Evolutionary conservation across 2,888 invertebrate genomes (phyloP).

Genomic region (Helobdella robusta): DNA sequence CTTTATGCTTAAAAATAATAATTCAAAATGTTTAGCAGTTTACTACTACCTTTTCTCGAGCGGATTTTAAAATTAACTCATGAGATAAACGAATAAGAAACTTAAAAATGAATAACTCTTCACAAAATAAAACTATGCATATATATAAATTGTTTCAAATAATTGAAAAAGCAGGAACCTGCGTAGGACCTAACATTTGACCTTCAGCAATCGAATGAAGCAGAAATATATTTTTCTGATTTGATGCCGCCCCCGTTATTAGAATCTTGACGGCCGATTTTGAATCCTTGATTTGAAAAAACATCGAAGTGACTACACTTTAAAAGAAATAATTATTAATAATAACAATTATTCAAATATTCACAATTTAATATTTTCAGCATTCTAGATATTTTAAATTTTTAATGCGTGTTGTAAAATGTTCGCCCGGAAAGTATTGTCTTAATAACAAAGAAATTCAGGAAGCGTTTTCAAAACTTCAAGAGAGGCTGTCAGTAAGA

Average conservation of each 20-base stretch:
- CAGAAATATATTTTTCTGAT: slow-evolving; percentile 10
- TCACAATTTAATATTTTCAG: background rate
- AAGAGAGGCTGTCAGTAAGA: too few relatives aligned
- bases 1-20: too few relatives aligned
- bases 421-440: too few relatives aligned
- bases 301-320: background rate
- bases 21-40: too few relatives aligned
- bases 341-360: background rate
- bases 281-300: background rate
- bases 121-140: background rate
- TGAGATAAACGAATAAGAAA: too few relatives aligned
- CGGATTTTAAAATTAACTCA: too few relatives aligned
- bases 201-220: slow-evolving; percentile 19
- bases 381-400: too few relatives aligned
- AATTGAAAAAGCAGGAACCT: background rate
- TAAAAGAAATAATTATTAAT: background rate
- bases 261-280: background rate
- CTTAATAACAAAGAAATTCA: too few relatives aligned
- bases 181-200: background rate
- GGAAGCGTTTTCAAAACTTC: too few relatives aligned
- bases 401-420: too few relatives aligned
- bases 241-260: slow-evolving; percentile 4
- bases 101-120: too few relatives aligned
- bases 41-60: too few relatives aligned
- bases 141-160: background rate